Base-by-base conservation (phyloP, 1,140 invertebrate species). In the Anoplophora glabripennis region DNA sequence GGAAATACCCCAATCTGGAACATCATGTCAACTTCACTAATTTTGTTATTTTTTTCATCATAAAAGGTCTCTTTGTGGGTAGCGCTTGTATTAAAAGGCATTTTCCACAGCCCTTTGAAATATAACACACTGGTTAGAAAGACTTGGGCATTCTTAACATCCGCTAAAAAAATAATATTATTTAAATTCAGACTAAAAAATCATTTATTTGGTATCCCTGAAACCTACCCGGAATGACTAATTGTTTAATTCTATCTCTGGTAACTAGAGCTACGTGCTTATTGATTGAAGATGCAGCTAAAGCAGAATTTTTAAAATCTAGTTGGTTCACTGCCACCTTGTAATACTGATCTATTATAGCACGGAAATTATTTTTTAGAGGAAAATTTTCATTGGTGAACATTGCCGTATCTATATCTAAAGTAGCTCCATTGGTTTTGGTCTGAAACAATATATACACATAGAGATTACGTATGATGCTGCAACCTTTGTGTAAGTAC, bases 81-180 rank as follows among this genome's bases (percentile, higher is more conserved):
- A 0, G 64, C 67, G 0, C 77, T 72, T n/a, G 68, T 65, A 68
- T 91, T 84, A 65, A 95, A 94, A 0, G 85, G 81, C 4, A 81
- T 75, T 47, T 82, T 79, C 92, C 92, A 95, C 33, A 79, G 76
- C 9, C 89, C 91, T 77, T 90, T 93, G 76, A 95, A 94, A 70
- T 88, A 92, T 14, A 94, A 74, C 0, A 86, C 86, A 66, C 90
- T 93, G 0, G 88, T 84, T 14, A 94, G 70, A 2, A 94, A 73
- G 61, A 93, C 75, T 58, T 79, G 76, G 0, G 87, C 86, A 46
- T 84, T 74, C 7, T 40, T 36, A 28, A 82, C 68, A 57, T 79
- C 75, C 56, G 59, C 77, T 64, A 72, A 75, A 61, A 74, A 54
- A 40, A 37, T n/a, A 46, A 10, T 34, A 18, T 7, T 15, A 7